phyloP scores from a whole-genome alignment of 1,140 invertebrate species.

The Neocloeon triangulifer region DNA sequence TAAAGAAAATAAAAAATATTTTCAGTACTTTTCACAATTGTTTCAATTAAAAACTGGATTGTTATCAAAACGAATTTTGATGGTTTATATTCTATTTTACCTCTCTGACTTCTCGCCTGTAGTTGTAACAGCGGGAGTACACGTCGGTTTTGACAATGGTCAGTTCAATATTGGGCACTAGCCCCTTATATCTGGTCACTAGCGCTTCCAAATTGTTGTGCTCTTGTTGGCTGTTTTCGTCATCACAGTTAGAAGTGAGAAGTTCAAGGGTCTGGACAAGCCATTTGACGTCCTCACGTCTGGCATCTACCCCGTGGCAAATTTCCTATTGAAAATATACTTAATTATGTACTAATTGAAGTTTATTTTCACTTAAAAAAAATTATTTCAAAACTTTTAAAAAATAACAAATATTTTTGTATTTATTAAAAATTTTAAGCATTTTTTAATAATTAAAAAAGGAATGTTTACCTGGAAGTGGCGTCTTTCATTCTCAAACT shows the following conservation, averaged over 20 bases:
- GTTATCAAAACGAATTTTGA: too few relatives aligned
- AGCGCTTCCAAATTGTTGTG: constrained; percentile 61
- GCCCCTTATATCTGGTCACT: constrained; percentile 65
- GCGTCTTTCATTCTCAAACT: constrained; percentile 70
- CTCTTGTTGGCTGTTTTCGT: constrained; percentile 43
- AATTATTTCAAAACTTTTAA: constrained; percentile 2
- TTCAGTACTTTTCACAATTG: too few relatives aligned
- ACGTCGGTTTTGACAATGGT: constrained; percentile 80
- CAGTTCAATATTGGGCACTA: constrained; percentile 78
- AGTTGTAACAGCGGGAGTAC: constrained; percentile 78
- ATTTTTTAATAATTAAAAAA: constrained; percentile 3
- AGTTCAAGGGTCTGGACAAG: constrained; percentile 73
- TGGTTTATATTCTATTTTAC: too few relatives aligned
- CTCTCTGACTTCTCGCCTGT: constrained; percentile 65
- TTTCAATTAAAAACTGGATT: too few relatives aligned
- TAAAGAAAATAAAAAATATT: too few relatives aligned
- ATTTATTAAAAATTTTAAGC: not conserved
- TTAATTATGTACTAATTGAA: not conserved
- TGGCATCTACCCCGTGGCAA: constrained; percentile 68
- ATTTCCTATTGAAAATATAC: constrained; percentile 36
- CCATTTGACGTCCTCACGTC: constrained; percentile 86
- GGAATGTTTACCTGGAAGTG: constrained; percentile 57
- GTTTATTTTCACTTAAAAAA: not conserved
- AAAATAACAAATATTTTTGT: too few relatives aligned
- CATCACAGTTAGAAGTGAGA: constrained; percentile 55